Conservation (phyloP, 2,113 vertebrate genomes). For the Colistium nudipinnis region DNA sequence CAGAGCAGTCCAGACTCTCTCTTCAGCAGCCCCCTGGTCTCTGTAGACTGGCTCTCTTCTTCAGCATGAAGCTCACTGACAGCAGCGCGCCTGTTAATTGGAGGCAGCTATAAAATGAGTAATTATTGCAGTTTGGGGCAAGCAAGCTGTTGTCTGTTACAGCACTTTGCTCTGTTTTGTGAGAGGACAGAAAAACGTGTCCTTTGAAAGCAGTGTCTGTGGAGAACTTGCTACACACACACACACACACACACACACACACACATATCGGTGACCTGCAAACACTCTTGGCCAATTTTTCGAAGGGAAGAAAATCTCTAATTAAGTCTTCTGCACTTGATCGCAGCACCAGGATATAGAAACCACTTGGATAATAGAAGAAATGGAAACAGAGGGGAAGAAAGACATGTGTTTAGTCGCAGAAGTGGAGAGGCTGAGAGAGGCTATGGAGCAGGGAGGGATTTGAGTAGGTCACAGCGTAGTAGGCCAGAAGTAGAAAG, state of each 20-base stretch:
- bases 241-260: no score
- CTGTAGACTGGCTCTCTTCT: constrained; percentile 42
- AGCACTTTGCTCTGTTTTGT: constrained; percentile 22
- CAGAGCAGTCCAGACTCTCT: constrained; percentile 29
- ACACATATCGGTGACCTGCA: constrained; percentile 11
- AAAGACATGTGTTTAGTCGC: background rate
- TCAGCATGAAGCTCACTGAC: constrained; percentile 57
- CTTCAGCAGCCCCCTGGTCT: constrained; percentile 43
- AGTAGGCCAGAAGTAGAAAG: constrained; percentile 13
- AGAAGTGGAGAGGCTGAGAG: constrained; percentile 23
- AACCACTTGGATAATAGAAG: constrained; percentile 22
- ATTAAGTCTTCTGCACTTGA: constrained; percentile 59
- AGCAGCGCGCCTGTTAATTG: constrained; percentile 59
- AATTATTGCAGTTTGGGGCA: constrained; percentile 62
- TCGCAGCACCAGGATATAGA: constrained; percentile 33
- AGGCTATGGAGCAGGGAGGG: constrained; percentile 22
- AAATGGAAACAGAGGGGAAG: background rate
- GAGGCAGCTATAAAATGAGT: constrained; percentile 66
- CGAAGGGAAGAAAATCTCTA: constrained; percentile 40
- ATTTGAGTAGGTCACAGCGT: constrained; percentile 23
- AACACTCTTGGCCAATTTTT: constrained; percentile 35
- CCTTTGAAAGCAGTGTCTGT: constrained; percentile 19
- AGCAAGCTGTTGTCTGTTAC: constrained; percentile 60
- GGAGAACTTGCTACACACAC: no score
- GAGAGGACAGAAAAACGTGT: constrained; percentile 13